Percentiles rank a stretch among this genome's conserved stretches.
These are phyloP conservation scores for Charaxes varanes DNA, from an alignment of 1,140 invertebrate genomes.

Conservation along the genomic window DNA sequence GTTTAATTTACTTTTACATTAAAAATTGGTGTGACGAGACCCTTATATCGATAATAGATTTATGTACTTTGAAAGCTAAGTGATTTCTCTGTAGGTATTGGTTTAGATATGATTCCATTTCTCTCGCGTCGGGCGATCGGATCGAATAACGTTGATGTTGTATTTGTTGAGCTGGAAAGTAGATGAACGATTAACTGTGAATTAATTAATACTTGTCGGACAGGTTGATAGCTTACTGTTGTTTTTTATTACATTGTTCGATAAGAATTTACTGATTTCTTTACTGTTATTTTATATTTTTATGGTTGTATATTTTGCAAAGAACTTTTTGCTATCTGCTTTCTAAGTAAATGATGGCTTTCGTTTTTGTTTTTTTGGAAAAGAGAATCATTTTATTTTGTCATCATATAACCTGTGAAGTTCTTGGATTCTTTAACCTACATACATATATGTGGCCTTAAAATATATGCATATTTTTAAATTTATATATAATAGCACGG, in stretches of 20 bases:
- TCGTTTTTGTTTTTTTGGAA: too few relatives aligned
- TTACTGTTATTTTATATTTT: background rate
- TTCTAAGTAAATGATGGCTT: too few relatives aligned
- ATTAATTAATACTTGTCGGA: constrained; percentile 1
- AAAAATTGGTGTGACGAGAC: too few relatives aligned
- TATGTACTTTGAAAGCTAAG: constrained; percentile 4
- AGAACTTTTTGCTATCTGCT: too few relatives aligned
- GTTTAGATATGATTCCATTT: constrained; percentile 1
- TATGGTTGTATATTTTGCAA: background rate
- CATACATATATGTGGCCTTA: too few relatives aligned
- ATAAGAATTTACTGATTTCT: background rate
- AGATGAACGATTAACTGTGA: constrained; percentile 5
- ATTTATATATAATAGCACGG: too few relatives aligned
- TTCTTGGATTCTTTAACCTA: too few relatives aligned
- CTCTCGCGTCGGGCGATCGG: background rate
- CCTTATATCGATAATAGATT: too few relatives aligned
- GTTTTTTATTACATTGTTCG: background rate
- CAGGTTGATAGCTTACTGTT: constrained; percentile 1
- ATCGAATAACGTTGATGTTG: constrained; percentile 4
- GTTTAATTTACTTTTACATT: too few relatives aligned
- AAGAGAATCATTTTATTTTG: too few relatives aligned
- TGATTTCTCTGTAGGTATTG: background rate
- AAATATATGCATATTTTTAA: too few relatives aligned
- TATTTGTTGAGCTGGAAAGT: constrained; percentile 7
- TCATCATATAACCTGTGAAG: too few relatives aligned